Percentiles rank a stretch among this genome's conserved stretches.
These are phyloP conservation scores for Cerastis leucographa DNA, from an alignment of 2,888 invertebrate genomes.

Conservation along the genomic window DNA sequence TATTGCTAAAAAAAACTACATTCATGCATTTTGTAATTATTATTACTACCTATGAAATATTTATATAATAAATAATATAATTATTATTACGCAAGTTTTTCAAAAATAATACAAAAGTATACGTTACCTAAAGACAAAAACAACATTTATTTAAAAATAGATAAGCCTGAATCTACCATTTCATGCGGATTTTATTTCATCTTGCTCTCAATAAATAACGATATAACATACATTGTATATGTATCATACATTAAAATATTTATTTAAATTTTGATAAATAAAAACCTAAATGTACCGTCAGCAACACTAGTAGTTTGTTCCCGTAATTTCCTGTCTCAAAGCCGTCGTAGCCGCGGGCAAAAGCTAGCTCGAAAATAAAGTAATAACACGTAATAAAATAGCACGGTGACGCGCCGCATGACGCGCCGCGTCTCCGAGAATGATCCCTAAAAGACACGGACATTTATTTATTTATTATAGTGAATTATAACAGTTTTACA, in stretches of 20 bases:
- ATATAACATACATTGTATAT: no score
- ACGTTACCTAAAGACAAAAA: not conserved
- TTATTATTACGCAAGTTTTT: not conserved
- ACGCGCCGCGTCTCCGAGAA: no score
- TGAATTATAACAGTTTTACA: no score
- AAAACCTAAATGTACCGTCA: slow-evolving; percentile 21
- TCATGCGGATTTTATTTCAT: slow-evolving; percentile 5
- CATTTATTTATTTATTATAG: no score
- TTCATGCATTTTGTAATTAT: slow-evolving; percentile 10
- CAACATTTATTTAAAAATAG: not conserved
- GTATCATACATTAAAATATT: not conserved
- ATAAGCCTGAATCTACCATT: not conserved
- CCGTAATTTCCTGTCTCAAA: not conserved
- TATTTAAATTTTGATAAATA: not conserved
- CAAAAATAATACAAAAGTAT: not conserved
- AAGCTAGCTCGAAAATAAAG: not conserved
- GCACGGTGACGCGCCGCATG: no score
- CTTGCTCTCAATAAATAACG: not conserved
- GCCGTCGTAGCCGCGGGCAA: not conserved
- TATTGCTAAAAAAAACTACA: not conserved
- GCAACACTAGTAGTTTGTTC: not conserved
- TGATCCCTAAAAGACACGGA: no score
- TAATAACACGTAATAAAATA: not conserved
- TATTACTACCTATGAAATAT: not conserved
- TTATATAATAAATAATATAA: not conserved